These are phyloP conservation scores for Campylomormyrus numenius DNA, from an alignment of 2,113 vertebrate species.

Conservation along the genomic window DNA sequence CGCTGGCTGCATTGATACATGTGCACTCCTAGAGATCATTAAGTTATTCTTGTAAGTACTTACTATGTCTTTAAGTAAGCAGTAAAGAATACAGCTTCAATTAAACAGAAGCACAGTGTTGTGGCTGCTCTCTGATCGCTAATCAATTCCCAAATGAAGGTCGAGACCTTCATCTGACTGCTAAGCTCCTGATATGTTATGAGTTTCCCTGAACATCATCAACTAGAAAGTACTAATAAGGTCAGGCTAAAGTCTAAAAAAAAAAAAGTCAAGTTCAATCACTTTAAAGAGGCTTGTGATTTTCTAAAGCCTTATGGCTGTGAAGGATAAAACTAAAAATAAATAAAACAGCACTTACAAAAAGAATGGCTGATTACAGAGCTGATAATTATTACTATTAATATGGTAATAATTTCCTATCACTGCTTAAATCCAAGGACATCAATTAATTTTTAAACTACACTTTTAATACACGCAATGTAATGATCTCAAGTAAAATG, in stretches of 20 bases:
- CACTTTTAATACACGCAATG: neutral
- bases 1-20: neutral
- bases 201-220: neutral
- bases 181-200: neutral
- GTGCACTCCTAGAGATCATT: neutral
- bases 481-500: neutral
- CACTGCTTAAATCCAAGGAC: neutral
- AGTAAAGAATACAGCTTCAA: neutral
- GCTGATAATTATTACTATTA: neutral
- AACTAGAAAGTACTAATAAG: neutral
- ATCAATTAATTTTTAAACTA: neutral
- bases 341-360: neutral
- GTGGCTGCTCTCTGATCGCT: neutral
- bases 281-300: neutral
- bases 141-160: conserved; percentile 13
- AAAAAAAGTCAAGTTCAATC: neutral
- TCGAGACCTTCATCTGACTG: neutral
- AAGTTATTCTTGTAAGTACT: neutral
- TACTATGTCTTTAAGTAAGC: neutral
- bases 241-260: neutral
- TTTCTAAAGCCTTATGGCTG: neutral
- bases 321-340: neutral
- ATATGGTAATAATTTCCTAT: neutral
- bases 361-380: neutral
- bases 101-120: neutral